Percentiles rank a stretch among this genome's conserved stretches.
phyloP scores from a whole-genome alignment of 1,140 invertebrate species.

The Grapholita molesta region DNA sequence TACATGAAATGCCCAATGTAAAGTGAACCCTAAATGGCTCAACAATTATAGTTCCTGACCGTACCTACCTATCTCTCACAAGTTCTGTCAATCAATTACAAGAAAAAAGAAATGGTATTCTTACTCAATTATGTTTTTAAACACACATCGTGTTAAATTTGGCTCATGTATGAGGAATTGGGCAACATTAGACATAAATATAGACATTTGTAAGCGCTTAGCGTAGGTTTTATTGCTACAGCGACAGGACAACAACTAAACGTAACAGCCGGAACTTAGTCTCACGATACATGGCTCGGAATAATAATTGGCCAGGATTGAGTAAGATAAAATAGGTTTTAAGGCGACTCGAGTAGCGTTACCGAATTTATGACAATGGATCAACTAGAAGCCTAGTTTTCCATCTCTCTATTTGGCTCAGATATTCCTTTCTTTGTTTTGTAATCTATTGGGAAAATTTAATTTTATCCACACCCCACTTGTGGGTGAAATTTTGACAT shows the following conservation, averaged over 20 bases:
- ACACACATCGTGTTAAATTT: neutral
- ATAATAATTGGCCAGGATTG: neutral
- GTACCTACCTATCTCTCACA: neutral
- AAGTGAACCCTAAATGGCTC: no score
- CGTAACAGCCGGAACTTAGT: neutral
- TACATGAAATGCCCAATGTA: no score
- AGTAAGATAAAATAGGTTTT: neutral
- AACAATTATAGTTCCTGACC: no score
- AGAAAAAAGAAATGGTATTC: neutral
- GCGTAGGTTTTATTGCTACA: slow-evolving; percentile 1
- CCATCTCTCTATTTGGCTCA: no score
- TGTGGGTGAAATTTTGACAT: no score
- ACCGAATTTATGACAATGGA: no score
- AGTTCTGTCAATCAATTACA: no score
- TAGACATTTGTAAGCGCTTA: neutral
- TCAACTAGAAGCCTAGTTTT: no score
- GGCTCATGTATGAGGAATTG: neutral
- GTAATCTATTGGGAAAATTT: no score
- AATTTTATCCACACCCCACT: no score
- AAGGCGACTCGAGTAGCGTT: neutral
- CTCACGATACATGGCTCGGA: neutral
- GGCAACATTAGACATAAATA: neutral
- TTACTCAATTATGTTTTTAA: neutral
- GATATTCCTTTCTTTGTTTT: no score
- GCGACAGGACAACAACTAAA: neutral